A percentile compares a stretch with the other conserved stretches of the same genome.
These are phyloP conservation scores for Elegia similella DNA, from an alignment of 2,888 invertebrate genomes.

Conservation along the genomic window DNA sequence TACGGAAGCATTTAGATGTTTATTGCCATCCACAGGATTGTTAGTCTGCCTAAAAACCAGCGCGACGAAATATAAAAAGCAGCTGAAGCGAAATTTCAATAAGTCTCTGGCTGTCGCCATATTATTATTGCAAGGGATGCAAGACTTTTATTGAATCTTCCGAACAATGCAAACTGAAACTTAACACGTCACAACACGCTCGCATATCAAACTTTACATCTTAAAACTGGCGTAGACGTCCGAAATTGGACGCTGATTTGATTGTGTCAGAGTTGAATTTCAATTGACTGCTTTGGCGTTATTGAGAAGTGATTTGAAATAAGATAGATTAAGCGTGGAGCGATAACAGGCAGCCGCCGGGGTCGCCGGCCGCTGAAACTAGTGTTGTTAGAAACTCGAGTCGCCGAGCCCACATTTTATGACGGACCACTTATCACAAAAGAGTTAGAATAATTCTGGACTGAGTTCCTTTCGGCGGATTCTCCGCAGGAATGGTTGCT, in stretches of 20 bases:
- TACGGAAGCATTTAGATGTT: neutral
- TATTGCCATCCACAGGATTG: neutral
- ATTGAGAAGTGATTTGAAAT: conserved; percentile 26
- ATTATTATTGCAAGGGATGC: conserved; percentile 27
- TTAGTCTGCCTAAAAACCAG: neutral
- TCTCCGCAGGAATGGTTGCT: no score
- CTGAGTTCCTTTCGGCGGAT: no score
- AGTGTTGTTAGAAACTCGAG: no score
- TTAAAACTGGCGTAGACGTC: neutral
- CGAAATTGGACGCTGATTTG: conserved; percentile 14
- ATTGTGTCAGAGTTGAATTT: conserved; percentile 6
- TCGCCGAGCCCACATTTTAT: no score
- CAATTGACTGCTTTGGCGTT: conserved; percentile 14
- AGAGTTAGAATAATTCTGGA: no score
- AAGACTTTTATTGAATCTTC: conserved; percentile 27
- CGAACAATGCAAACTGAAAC: conserved; percentile 17
- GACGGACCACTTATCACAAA: no score
- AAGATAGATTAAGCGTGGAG: conserved; percentile 22
- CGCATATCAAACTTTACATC: neutral
- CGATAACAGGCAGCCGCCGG: conserved; percentile 3
- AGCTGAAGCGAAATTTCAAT: conserved; percentile 28
- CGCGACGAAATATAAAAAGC: conserved; percentile 21
- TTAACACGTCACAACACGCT: conserved; percentile 18
- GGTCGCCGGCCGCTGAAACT: neutral
- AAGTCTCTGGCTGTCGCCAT: conserved; percentile 24